phyloP scores from a whole-genome alignment of 2,888 invertebrate genomes.

The Pseudolycoriella hygida region DNA sequence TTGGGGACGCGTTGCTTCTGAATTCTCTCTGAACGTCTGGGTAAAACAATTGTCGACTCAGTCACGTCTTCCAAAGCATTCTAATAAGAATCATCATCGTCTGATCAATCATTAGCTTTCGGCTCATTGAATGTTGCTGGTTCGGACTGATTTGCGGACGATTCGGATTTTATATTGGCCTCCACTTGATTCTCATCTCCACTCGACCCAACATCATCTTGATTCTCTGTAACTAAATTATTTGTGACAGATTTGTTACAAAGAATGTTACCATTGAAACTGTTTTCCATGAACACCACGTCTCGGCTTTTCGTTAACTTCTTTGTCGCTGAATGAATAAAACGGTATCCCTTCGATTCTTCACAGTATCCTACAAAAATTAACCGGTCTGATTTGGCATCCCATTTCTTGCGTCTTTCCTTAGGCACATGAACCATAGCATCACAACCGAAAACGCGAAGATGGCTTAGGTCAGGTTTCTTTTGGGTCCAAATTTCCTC shows the following conservation, averaged over 20 bases:
- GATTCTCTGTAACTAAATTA: background rate
- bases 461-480: no score
- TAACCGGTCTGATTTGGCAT: constrained; percentile 8
- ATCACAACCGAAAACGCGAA: no score
- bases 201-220: background rate
- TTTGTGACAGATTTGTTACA: background rate
- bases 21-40: no score
- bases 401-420: constrained; percentile 10
- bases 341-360: constrained; percentile 2
- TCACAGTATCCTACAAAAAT: constrained; percentile 3
- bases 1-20: no score
- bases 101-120: no score
- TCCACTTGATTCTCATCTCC: no score
- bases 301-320: constrained; percentile 3
- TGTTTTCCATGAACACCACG: constrained; percentile 4
- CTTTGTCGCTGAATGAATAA: background rate
- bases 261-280: background rate
- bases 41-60: background rate
- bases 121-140: no score
- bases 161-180: no score
- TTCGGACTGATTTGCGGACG: no score
- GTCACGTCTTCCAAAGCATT: background rate
- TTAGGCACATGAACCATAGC: constrained; percentile 11
- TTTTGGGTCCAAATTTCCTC: no score
- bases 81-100: no score